These are phyloP conservation scores for Anthrax anthrax DNA, from an alignment of 2,888 invertebrate species.

Conservation along the genomic window DNA sequence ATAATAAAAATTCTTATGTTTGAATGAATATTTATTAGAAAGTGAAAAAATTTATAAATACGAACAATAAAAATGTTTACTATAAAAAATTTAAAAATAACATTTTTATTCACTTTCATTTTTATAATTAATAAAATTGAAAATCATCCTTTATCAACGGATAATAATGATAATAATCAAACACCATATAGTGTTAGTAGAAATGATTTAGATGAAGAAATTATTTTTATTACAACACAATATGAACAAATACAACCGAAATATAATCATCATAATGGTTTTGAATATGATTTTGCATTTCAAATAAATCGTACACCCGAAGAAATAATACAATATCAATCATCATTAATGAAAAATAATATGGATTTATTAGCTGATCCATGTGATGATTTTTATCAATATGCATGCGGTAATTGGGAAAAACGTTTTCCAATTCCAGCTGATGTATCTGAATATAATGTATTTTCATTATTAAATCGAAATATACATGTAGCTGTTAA, in stretches of 20 bases:
- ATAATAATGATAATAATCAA: background rate
- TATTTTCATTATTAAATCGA: background rate
- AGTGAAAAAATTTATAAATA: no score
- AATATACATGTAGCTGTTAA: background rate
- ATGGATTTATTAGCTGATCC: conserved; percentile 11
- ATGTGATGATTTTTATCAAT: conserved; percentile 14
- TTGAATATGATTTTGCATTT: background rate
- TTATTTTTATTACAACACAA: background rate
- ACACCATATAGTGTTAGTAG: background rate
- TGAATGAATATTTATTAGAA: no score
- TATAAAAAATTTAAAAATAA: background rate
- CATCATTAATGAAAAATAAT: background rate
- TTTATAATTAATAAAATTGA: background rate
- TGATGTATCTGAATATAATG: conserved; percentile 9
- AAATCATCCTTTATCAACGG: background rate
- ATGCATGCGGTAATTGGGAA: conserved; percentile 14
- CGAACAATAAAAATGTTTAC: no score
- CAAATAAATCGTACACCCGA: background rate
- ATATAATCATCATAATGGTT: background rate
- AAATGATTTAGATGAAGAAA: background rate
- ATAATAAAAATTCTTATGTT: no score
- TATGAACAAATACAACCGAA: background rate
- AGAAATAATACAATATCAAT: background rate
- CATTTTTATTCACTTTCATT: no score
- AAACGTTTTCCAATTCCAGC: conserved; percentile 11